Conservation (phyloP, 1,140 invertebrate species). For the Drosophila biarmipes region DNA sequence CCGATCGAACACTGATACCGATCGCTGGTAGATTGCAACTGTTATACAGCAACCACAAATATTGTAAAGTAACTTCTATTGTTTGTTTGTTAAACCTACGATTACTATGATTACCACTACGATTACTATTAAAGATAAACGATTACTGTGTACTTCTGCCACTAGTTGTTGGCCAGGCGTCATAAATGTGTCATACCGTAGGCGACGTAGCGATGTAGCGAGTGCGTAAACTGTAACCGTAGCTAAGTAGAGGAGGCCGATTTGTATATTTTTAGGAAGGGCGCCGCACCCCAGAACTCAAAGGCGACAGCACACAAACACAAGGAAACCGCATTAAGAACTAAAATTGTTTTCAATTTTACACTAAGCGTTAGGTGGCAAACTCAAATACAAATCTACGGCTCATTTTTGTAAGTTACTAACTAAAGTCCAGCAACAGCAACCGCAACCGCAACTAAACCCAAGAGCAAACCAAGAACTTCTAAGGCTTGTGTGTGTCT, state of each 20-base stretch:
- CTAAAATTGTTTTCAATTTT: constrained; percentile 79
- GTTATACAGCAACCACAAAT: constrained; percentile 63
- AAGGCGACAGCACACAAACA: constrained; percentile 20
- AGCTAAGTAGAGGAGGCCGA: constrained; percentile 36
- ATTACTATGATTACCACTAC: constrained; percentile 46
- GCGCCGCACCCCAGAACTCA: constrained; percentile 36
- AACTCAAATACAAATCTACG: constrained; percentile 48
- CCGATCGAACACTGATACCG: constrained; percentile 53
- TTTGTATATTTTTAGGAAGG: constrained; percentile 53
- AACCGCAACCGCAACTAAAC: constrained; percentile 32
- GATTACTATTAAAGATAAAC: constrained; percentile 34
- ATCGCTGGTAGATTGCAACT: constrained; percentile 68
- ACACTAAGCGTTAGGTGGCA: constrained; percentile 47
- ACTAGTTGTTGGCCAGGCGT: constrained; percentile 47
- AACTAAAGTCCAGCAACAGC: constrained; percentile 2
- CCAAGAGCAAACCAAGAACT: constrained; percentile 13
- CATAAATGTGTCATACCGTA: constrained; percentile 51
- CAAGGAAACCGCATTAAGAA: constrained; percentile 38
- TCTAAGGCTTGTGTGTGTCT: constrained; percentile 38
- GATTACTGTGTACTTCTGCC: constrained; percentile 39
- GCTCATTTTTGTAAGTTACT: constrained; percentile 63
- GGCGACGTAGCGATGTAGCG: constrained; percentile 18
- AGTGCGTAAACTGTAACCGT: constrained; percentile 45
- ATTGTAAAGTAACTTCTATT: constrained; percentile 51
- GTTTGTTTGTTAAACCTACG: constrained; percentile 49